Percentiles rank a stretch among this genome's conserved stretches.
These are phyloP conservation scores for Hippocampus barbouri DNA, from an alignment of 2,113 vertebrate species.

Conservation along the genomic window DNA sequence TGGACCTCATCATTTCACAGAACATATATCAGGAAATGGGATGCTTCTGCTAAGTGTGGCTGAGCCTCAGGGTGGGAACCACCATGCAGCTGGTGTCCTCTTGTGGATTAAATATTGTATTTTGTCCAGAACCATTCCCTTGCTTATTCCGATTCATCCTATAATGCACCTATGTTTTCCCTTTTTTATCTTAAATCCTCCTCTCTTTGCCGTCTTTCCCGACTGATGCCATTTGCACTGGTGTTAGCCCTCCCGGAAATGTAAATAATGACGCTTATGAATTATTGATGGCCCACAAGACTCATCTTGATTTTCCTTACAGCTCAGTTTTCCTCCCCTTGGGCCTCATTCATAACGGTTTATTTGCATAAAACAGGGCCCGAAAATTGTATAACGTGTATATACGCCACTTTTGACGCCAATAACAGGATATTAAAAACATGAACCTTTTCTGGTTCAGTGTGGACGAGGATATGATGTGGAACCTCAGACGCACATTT, in stretches of 20 bases:
- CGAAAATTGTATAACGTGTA: not conserved
- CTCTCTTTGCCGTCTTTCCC: slow-evolving; percentile 13
- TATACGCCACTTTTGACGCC: not conserved
- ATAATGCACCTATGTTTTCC: slow-evolving; percentile 10
- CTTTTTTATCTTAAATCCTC: slow-evolving; percentile 5
- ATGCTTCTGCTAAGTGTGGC: slow-evolving; percentile 21
- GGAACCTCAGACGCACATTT: not conserved
- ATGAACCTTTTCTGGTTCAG: not conserved
- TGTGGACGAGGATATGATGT: not conserved
- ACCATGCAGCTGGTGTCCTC: slow-evolving; percentile 20
- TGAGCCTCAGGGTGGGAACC: slow-evolving; percentile 25
- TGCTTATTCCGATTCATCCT: slow-evolving; percentile 35
- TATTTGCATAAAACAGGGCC: not conserved
- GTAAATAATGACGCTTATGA: slow-evolving; percentile 63
- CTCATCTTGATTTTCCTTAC: slow-evolving; percentile 48
- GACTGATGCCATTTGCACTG: slow-evolving; percentile 34
- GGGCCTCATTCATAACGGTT: not conserved
- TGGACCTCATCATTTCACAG: slow-evolving; percentile 42
- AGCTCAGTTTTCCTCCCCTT: slow-evolving; percentile 13
- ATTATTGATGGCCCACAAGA: slow-evolving; percentile 60
- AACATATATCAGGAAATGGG: slow-evolving; percentile 43
- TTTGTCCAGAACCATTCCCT: slow-evolving; percentile 34
- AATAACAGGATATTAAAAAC: not conserved
- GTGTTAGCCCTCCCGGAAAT: slow-evolving; percentile 39
- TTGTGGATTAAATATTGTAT: slow-evolving; percentile 38